Percentiles rank a stretch among this genome's conserved stretches.
These are phyloP conservation scores for Myathropa florea DNA, from an alignment of 2,888 invertebrate genomes.

Conservation along the genomic window DNA sequence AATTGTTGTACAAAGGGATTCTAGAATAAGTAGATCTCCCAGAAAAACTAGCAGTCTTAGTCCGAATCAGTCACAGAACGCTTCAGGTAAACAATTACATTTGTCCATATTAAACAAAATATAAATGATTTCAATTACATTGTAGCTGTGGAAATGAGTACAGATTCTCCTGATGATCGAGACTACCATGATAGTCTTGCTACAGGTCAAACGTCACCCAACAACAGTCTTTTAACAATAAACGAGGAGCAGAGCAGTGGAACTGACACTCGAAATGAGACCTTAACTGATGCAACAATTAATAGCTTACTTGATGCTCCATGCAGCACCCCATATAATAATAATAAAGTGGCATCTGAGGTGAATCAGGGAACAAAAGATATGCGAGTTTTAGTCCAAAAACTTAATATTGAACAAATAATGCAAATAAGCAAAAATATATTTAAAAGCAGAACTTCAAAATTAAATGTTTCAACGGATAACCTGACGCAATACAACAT, in stretches of 20 bases:
- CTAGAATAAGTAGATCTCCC: background rate
- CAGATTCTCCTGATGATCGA: background rate
- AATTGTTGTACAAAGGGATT: conserved; percentile 10
- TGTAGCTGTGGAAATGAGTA: conserved; percentile 15
- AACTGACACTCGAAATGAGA: conserved; percentile 23
- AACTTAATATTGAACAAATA: conserved; percentile 16
- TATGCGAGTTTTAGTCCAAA: conserved; percentile 47
- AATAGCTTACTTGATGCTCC: conserved; percentile 55
- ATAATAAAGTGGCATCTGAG: background rate
- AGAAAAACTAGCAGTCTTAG: background rate
- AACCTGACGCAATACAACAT: background rate
- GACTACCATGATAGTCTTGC: background rate
- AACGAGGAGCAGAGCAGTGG: conserved; percentile 38
- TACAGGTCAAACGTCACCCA: background rate
- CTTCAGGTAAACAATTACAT: background rate
- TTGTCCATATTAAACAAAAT: background rate
- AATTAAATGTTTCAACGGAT: background rate
- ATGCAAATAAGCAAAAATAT: background rate
- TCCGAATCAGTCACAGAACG: background rate
- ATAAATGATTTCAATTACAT: background rate
- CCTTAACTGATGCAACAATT: conserved; percentile 48
- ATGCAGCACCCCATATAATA: conserved; percentile 53
- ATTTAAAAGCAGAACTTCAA: background rate
- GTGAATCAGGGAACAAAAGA: background rate
- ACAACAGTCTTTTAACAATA: conserved; percentile 29